Evolutionary conservation across 2,113 vertebrate species (phyloP).

Genomic region (Tragulus kanchil): DNA sequence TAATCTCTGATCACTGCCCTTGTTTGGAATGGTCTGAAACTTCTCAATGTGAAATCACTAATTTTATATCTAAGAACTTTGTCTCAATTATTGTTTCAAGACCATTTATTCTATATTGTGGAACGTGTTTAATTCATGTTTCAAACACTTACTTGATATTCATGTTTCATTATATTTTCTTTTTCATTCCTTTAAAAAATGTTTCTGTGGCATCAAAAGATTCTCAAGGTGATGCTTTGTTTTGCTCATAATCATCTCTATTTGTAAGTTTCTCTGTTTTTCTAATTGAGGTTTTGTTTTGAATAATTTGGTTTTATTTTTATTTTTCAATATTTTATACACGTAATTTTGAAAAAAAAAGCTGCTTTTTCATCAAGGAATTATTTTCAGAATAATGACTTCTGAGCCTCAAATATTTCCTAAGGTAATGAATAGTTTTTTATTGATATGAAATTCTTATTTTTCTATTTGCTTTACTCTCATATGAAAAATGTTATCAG

Average conservation of each 20-base stretch:
- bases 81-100: not conserved
- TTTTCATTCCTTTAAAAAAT: not conserved
- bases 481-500: not conserved
- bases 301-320: not conserved
- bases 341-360: not conserved
- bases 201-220: not conserved
- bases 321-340: not conserved
- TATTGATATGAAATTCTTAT: not conserved
- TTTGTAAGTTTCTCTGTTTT: not conserved
- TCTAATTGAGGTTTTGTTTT: not conserved
- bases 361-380: not conserved
- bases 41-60: not conserved
- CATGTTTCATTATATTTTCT: not conserved
- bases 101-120: not conserved
- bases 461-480: not conserved
- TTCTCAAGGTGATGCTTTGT: not conserved
- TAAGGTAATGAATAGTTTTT: not conserved
- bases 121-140: not conserved
- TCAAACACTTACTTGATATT: not conserved
- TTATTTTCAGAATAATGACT: not conserved
- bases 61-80: not conserved
- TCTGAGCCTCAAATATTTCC: not conserved
- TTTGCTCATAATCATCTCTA: not conserved
- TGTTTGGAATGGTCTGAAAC: not conserved
- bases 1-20: not conserved